Evolutionary conservation across 2,888 invertebrate species (phyloP).

Genomic region (Zaprionus obscuricornis): DNA sequence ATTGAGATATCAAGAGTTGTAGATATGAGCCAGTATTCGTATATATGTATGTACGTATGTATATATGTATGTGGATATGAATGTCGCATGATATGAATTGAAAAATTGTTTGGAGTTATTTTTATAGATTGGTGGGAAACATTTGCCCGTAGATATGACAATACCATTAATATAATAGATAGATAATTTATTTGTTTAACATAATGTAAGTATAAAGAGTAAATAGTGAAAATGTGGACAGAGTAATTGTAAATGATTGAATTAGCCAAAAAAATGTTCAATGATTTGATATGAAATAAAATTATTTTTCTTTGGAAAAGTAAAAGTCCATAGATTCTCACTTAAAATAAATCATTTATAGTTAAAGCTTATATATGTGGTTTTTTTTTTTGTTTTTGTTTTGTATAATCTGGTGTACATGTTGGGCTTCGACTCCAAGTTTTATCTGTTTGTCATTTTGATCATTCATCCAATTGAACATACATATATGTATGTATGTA

Average conservation of each 20-base stretch:
- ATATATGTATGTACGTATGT: conserved; percentile 1
- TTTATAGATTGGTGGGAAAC: conserved; percentile 69
- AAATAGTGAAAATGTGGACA: background rate
- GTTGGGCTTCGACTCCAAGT: conserved; percentile 14
- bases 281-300: background rate
- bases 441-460: conserved; percentile 16
- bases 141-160: conserved; percentile 40
- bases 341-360: conserved; percentile 55
- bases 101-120: conserved; percentile 30
- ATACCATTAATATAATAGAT: conserved; percentile 13
- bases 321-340: conserved; percentile 60
- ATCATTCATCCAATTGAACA: conserved; percentile 27
- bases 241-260: background rate
- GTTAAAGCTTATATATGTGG: conserved; percentile 44
- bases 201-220: no score
- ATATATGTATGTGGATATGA: conserved; percentile 13
- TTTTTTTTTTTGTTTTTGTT: conserved; percentile 5
- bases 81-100: conserved; percentile 5
- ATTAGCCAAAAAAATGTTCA: background rate
- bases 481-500: conserved; percentile 52
- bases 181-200: background rate
- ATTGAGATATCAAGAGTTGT: conserved; percentile 13
- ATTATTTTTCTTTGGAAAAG: conserved; percentile 25
- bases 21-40: background rate
- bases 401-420: no score